Evolutionary conservation across 2,888 invertebrate species (phyloP).

Genomic region (Dione vanillae): DNA sequence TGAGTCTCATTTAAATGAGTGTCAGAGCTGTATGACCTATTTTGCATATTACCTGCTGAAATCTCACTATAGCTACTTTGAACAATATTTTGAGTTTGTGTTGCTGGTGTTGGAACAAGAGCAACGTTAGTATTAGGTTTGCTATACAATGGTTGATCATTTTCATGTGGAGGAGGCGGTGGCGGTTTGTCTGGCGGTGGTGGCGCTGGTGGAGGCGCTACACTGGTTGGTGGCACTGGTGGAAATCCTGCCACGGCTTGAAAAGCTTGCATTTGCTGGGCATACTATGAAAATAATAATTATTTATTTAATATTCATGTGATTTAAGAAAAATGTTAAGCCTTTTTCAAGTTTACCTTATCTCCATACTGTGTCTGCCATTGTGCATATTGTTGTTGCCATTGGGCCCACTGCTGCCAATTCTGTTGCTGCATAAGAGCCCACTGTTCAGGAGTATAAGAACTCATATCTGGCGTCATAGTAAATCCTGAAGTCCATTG

Average conservation of each 20-base stretch:
- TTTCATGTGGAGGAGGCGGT: constrained; percentile 73
- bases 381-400: constrained; percentile 91
- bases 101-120: constrained; percentile 42
- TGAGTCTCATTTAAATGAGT: constrained; percentile 36
- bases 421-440: constrained; percentile 88
- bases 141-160: constrained; percentile 71
- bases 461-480: constrained; percentile 64
- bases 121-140: constrained; percentile 50
- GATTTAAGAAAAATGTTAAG: neutral
- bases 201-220: constrained; percentile 55
- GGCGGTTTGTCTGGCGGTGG: constrained; percentile 64
- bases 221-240: constrained; percentile 54
- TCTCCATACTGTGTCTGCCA: constrained; percentile 91
- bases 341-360: constrained; percentile 78
- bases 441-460: constrained; percentile 88
- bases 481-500: constrained; percentile 67
- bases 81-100: constrained; percentile 37
- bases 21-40: constrained; percentile 58
- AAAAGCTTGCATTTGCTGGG: constrained; percentile 72
- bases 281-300: constrained; percentile 61
- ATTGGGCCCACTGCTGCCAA: constrained; percentile 90
- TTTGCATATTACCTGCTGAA: constrained; percentile 62
- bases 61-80: constrained; percentile 51
- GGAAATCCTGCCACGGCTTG: constrained; percentile 62
- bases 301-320: neutral